These are phyloP conservation scores for Petaurus breviceps DNA, from an alignment of 2,113 vertebrate genomes.

Conservation along the genomic window DNA sequence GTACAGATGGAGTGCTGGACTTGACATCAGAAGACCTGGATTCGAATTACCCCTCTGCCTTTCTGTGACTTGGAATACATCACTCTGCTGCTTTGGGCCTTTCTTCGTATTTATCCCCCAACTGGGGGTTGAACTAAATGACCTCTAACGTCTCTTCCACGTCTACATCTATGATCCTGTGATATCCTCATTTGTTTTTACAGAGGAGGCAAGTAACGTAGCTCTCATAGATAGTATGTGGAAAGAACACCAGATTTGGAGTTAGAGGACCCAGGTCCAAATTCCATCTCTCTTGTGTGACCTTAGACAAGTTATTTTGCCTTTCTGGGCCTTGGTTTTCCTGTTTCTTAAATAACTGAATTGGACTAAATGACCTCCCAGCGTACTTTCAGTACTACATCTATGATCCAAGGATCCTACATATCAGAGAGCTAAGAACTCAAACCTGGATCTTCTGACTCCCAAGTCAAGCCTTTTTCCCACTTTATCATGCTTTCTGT, in stretches of 20 bases:
- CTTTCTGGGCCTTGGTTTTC: neutral
- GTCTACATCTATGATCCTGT: neutral
- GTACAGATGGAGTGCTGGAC: neutral
- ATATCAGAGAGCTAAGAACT: neutral
- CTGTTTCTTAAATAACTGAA: neutral
- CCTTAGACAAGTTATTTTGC: neutral
- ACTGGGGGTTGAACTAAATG: neutral
- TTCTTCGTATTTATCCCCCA: neutral
- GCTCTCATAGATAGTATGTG: neutral
- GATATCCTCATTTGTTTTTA: neutral
- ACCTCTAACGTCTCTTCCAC: neutral
- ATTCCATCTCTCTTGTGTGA: neutral
- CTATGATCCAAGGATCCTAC: neutral
- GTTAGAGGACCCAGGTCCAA: neutral
- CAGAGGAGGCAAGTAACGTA: neutral
- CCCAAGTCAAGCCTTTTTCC: neutral
- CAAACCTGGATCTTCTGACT: neutral
- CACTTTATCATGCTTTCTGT: neutral
- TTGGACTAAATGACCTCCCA: neutral
- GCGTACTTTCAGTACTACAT: neutral
- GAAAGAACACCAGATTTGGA: neutral
- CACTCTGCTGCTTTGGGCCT: neutral
- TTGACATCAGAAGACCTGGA: neutral
- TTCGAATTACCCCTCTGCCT: neutral
- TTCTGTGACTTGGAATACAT: neutral